Percentiles rank a stretch among this genome's conserved stretches.
Conservation (phyloP, 1,140 invertebrate genomes). For the Dendroctonus ponderosae region DNA sequence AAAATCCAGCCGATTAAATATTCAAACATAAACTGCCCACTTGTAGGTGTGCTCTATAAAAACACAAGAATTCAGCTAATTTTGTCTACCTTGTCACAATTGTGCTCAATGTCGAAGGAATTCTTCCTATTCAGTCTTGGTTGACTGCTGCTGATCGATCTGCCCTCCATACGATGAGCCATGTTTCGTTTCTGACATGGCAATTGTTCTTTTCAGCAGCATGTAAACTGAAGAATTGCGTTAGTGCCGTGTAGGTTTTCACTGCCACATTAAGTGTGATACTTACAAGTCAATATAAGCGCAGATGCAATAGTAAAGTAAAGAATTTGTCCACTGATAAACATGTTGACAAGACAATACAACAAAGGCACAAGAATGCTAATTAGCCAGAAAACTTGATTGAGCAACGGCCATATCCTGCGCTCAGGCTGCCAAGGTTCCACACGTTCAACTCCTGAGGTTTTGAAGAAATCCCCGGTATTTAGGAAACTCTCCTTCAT, state of each 20-base stretch:
- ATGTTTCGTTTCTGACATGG: slow-evolving; percentile 81
- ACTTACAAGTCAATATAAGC: slow-evolving; percentile 73
- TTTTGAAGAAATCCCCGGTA: slow-evolving; percentile 79
- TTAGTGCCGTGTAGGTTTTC: neutral
- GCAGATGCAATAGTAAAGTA: slow-evolving; percentile 66
- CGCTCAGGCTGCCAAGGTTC: slow-evolving; percentile 57
- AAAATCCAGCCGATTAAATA: no score
- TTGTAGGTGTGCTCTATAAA: no score
- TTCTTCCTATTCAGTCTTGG: neutral
- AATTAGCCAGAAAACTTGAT: slow-evolving; percentile 68
- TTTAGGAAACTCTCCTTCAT: slow-evolving; percentile 77
- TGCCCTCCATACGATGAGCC: slow-evolving; percentile 73
- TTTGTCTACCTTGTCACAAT: no score
- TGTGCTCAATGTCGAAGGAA: no score
- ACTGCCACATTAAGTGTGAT: slow-evolving; percentile 21
- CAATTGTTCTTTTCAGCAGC: slow-evolving; percentile 74
- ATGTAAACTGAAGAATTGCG: slow-evolving; percentile 68
- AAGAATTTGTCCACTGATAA: slow-evolving; percentile 71
- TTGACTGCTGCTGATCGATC: slow-evolving; percentile 38
- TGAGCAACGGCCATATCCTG: slow-evolving; percentile 67
- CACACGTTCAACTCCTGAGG: slow-evolving; percentile 66
- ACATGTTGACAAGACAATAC: slow-evolving; percentile 65
- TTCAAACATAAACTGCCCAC: no score
- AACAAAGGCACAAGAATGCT: slow-evolving; percentile 69
- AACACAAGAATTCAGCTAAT: no score